Conservation (phyloP, 2,113 vertebrate genomes). For the Diglossa brunneiventris region DNA sequence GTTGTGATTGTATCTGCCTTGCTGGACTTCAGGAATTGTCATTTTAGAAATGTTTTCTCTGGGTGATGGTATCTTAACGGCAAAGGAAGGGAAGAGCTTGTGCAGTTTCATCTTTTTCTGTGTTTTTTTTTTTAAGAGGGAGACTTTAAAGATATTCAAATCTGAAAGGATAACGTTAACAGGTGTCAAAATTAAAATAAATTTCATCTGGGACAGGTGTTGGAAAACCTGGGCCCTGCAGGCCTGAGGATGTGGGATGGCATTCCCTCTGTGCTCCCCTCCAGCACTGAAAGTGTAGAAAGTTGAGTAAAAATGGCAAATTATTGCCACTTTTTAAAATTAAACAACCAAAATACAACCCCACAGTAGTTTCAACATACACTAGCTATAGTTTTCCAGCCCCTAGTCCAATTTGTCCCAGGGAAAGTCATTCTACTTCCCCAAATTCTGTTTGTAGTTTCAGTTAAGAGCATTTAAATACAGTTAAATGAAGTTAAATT, state of each 20-base stretch:
- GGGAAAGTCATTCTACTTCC: neutral
- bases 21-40: constrained; percentile 61
- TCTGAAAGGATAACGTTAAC: neutral
- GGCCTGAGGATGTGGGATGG: too few relatives aligned
- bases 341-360: neutral
- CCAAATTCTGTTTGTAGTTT: neutral
- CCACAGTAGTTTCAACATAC: neutral
- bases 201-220: neutral
- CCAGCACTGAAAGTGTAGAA: neutral
- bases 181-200: neutral
- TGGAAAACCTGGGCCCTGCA: neutral
- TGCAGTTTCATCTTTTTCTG: neutral
- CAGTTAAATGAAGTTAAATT: neutral
- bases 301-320: neutral
- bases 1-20: constrained; percentile 54
- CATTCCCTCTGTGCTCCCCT: neutral
- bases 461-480: neutral
- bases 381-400: neutral
- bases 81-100: neutral
- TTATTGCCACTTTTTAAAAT: neutral
- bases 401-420: too few relatives aligned
- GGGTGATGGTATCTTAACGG: constrained; percentile 8
- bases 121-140: neutral
- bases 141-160: neutral
- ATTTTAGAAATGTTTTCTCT: constrained; percentile 40